Evolutionary conservation across 2,888 invertebrate genomes (phyloP), one percentile per base, ranked within the genome.

Genomic region (Halocaridina rubra): DNA sequence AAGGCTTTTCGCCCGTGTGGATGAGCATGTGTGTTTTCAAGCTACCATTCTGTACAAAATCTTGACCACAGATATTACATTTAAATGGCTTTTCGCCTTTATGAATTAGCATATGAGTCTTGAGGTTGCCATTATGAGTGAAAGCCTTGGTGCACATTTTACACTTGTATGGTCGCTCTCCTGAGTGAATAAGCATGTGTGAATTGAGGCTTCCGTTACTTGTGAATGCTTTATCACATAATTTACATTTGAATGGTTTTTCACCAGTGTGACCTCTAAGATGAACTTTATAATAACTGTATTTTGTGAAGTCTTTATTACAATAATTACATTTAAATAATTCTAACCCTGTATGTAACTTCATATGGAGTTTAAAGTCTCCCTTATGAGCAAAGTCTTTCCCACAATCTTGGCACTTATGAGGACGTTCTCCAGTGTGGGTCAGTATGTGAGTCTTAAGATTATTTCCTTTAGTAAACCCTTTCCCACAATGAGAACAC

Each of bases 31-130:
- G 77, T 32, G n/a, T 57, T 19, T 77, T 59, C 29, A 77, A 22
- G 7, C 13, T 8, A 3, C 64, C 10, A 22, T 29, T 64, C 33
- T 77, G 59, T 13, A 19, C 19, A 27, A 77, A 77, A 19, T 32
- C 61, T 32, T 77, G 30, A 29, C 77, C 77, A 24, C 77, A 77
- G 7, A 32, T 19, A 19, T 24, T 8, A 22, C 77, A 77, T 19
- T 77, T 59, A 32, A 32, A 19, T 4, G 59, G 32, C 19, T 61
- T 77, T 19, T 24, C 32, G 19, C 59, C 59, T 13, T 2, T 61
- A 33, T 77, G 77, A 27, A 61, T 33, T 22, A n/a, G n/a, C 77
- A 61, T 59, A 61, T 77, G 77, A 29, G 32, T 16, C 29, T 77
- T 77, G n/a, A 77, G 46, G 33, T 59, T 27, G 24, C 64, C 33